These are phyloP conservation scores for Lacanobia oleracea DNA, from an alignment of 2,888 invertebrate genomes.

Conservation along the genomic window DNA sequence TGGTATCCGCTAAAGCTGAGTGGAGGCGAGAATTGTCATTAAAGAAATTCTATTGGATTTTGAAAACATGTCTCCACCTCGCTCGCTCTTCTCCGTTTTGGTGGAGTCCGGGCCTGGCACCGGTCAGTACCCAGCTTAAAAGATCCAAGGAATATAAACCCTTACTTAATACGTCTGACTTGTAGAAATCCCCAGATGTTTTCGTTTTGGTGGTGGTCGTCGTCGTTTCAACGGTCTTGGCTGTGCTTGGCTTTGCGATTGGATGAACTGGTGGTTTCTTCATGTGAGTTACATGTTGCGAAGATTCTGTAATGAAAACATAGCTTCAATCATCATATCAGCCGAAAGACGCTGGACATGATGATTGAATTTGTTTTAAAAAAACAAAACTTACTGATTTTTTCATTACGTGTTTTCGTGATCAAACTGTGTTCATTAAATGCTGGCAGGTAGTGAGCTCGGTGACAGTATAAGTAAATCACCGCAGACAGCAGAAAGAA, in stretches of 20 bases:
- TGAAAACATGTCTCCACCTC: too few relatives aligned
- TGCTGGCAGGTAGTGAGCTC: neutral
- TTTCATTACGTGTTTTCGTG: neutral
- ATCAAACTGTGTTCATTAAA: neutral
- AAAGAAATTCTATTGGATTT: too few relatives aligned
- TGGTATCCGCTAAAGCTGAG: too few relatives aligned
- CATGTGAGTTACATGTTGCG: neutral
- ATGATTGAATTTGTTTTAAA: too few relatives aligned
- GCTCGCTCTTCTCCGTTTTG: too few relatives aligned
- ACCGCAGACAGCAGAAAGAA: slow-evolving; percentile 39
- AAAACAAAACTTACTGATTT: slow-evolving; percentile 13
- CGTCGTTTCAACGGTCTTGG: too few relatives aligned
- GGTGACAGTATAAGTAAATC: slow-evolving; percentile 49
- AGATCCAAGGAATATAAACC: neutral
- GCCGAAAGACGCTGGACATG: too few relatives aligned
- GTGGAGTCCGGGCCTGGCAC: too few relatives aligned
- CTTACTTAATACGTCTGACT: slow-evolving; percentile 1
- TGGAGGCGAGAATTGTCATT: too few relatives aligned
- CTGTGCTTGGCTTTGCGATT: neutral
- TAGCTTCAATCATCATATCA: too few relatives aligned
- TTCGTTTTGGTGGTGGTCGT: neutral
- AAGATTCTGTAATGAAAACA: slow-evolving; percentile 24
- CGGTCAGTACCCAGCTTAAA: too few relatives aligned
- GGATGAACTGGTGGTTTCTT: neutral
- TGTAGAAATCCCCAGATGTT: slow-evolving; percentile 20